Conservation (phyloP, 2,113 vertebrate genomes). For the Pimephales promelas region DNA sequence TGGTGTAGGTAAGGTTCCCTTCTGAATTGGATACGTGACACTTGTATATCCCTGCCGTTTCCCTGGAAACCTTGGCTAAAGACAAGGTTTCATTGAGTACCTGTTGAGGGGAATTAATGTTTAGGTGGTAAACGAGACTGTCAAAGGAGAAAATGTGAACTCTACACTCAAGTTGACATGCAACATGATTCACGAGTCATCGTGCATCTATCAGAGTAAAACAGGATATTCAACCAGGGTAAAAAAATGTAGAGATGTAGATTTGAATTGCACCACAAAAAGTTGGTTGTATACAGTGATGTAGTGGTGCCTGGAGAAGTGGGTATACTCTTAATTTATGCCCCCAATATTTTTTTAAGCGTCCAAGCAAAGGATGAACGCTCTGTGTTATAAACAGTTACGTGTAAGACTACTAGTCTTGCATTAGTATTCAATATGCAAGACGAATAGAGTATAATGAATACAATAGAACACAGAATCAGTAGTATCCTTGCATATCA, state of each 20-base stretch:
- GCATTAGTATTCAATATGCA: too few relatives aligned
- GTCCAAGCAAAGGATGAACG: too few relatives aligned
- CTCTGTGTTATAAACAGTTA: too few relatives aligned
- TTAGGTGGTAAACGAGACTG: background rate
- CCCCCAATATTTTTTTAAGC: too few relatives aligned
- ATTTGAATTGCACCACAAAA: background rate
- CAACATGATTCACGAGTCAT: background rate
- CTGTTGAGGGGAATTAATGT: slow-evolving; percentile 64
- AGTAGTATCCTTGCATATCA: too few relatives aligned
- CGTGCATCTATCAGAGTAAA: background rate
- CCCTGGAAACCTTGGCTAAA: slow-evolving; percentile 77
- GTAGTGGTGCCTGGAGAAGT: too few relatives aligned
- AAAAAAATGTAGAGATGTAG: too few relatives aligned
- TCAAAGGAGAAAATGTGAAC: background rate
- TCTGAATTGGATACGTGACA: slow-evolving; percentile 91
- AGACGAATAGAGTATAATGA: too few relatives aligned
- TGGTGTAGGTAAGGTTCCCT: slow-evolving; percentile 85
- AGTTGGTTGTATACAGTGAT: background rate
- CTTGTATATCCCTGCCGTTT: slow-evolving; percentile 85
- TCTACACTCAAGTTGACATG: background rate
- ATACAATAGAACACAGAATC: too few relatives aligned
- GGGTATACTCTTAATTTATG: too few relatives aligned
- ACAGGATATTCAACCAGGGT: background rate
- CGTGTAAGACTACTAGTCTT: too few relatives aligned
- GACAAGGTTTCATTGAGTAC: slow-evolving; percentile 87